phyloP scores from a whole-genome alignment of 2,888 invertebrate genomes.

The Dorcus hopei region DNA sequence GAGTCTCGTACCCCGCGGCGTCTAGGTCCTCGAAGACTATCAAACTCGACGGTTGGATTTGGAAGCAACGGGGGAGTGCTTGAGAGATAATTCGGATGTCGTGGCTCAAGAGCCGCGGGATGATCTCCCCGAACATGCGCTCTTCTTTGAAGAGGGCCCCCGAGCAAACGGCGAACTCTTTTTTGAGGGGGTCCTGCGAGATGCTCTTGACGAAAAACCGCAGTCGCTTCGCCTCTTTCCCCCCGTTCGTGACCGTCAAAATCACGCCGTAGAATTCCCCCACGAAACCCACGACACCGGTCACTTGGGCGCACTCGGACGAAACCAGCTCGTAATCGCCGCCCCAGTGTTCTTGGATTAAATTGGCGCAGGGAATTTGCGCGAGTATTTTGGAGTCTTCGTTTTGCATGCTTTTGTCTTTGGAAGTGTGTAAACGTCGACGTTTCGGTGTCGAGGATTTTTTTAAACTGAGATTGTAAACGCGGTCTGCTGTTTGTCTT shows the following conservation, averaged over 20 bases:
- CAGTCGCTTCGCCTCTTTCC: slow-evolving; percentile 18
- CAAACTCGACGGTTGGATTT: slow-evolving; percentile 32
- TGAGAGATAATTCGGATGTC: slow-evolving; percentile 27
- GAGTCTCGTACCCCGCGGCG: slow-evolving; percentile 31
- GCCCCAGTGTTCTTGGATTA: no score
- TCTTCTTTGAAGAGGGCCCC: slow-evolving; percentile 54
- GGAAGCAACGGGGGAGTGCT: slow-evolving; percentile 42
- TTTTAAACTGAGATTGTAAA: no score
- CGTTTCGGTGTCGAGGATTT: no score
- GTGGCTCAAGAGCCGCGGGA: slow-evolving; percentile 44
- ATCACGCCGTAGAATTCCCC: slow-evolving; percentile 12
- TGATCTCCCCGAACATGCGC: slow-evolving; percentile 35
- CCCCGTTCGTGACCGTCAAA: slow-evolving; percentile 4
- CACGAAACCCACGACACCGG: slow-evolving; percentile 7
- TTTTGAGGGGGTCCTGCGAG: slow-evolving; percentile 53
- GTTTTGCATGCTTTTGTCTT: no score
- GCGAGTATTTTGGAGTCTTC: no score
- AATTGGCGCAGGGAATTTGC: no score
- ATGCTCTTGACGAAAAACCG: slow-evolving; percentile 60
- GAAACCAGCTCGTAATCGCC: no score
- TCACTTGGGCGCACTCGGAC: background rate
- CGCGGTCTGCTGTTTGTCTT: background rate
- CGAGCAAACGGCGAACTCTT: slow-evolving; percentile 49
- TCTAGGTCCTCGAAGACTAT: slow-evolving; percentile 46
- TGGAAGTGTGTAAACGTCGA: no score